Evolutionary conservation across 1,140 invertebrate species (phyloP).

Genomic region (Nasonia longicornis): DNA sequence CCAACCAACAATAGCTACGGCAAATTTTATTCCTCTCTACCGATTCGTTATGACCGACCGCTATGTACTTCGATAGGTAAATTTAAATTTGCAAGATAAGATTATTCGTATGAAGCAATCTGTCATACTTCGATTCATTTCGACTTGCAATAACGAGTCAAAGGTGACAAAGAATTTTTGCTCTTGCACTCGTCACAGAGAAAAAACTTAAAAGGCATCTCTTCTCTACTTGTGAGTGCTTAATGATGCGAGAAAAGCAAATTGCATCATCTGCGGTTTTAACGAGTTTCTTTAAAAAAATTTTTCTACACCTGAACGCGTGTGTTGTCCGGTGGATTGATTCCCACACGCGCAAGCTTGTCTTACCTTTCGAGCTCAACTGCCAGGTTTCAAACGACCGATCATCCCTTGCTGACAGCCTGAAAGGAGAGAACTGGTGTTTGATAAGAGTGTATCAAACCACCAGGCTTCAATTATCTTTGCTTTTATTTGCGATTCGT

Average conservation of each 20-base stretch:
- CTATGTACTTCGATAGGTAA: background rate
- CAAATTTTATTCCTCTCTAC: background rate
- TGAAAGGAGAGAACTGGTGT: conserved; percentile 79
- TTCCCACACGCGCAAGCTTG: conserved; percentile 37
- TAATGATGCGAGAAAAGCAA: background rate
- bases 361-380: conserved; percentile 64
- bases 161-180: conserved; percentile 64
- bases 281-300: background rate
- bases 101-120: background rate
- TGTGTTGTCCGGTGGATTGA: conserved; percentile 9
- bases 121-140: conserved; percentile 64
- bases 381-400: conserved; percentile 62
- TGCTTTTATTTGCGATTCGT: conserved; percentile 43
- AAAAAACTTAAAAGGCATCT: conserved; percentile 48
- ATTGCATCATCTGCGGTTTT: background rate
- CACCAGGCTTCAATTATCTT: conserved; percentile 68
- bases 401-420: conserved; percentile 64
- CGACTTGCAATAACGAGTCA: conserved; percentile 60
- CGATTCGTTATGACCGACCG: background rate
- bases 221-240: conserved; percentile 59
- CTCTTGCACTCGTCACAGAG: conserved; percentile 59
- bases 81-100: background rate
- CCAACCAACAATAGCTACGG: background rate
- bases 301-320: background rate
- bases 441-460: conserved; percentile 74